Evolutionary conservation across 37 sponge, comb jelly and placozoan species (phyloP).

Genomic region (Agelas oroides): DNA sequence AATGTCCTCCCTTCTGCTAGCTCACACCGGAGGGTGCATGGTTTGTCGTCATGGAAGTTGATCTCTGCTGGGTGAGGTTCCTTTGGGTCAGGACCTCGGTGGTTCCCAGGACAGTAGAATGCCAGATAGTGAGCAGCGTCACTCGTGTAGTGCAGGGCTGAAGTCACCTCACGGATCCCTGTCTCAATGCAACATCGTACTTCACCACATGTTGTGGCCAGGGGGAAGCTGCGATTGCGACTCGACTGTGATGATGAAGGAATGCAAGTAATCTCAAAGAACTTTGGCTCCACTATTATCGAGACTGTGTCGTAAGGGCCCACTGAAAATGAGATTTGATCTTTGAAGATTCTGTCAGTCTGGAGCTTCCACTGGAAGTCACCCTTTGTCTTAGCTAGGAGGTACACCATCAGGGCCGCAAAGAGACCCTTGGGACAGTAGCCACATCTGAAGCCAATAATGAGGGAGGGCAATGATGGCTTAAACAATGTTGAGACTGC

Average conservation of each 20-base stretch:
- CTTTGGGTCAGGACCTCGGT: neutral
- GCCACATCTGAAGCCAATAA: slow-evolving; percentile 1
- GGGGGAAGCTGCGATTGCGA: neutral
- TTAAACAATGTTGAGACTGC: neutral
- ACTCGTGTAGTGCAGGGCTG: neutral
- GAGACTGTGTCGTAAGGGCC: neutral
- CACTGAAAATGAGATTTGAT: neutral
- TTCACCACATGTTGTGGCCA: neutral
- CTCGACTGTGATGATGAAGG: neutral
- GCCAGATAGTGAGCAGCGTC: neutral
- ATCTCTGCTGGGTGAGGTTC: neutral
- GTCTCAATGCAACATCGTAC: neutral
- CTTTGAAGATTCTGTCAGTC: neutral
- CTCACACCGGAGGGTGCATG: neutral
- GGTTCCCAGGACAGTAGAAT: neutral
- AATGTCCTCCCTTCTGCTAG: too few species aligned
- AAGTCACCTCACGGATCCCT: neutral
- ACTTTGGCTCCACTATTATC: neutral
- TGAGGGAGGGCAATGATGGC: neutral
- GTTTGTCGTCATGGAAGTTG: neutral
- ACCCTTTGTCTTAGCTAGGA: neutral
- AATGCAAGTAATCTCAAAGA: neutral
- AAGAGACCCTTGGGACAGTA: neutral
- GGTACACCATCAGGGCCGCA: neutral
- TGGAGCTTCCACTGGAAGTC: neutral